These are phyloP conservation scores for Diarsia brunnea DNA, from an alignment of 2,888 invertebrate species.

Conservation along the genomic window DNA sequence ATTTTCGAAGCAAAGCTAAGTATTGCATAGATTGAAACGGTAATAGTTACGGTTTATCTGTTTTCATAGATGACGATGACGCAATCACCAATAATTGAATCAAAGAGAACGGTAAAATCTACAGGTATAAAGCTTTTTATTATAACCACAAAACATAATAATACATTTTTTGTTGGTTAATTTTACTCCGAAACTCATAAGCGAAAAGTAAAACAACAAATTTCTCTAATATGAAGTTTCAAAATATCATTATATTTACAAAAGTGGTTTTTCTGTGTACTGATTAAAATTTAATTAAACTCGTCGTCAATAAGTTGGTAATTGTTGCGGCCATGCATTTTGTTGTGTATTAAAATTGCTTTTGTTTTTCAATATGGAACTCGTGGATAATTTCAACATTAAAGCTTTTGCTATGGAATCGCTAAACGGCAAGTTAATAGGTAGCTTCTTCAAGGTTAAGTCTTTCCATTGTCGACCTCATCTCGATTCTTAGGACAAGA, in stretches of 20 bases:
- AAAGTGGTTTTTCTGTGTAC: neutral
- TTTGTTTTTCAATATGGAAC: neutral
- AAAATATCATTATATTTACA: neutral
- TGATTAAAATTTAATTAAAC: neutral
- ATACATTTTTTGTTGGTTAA: neutral
- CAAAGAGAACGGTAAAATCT: neutral
- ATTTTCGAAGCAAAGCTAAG: neutral
- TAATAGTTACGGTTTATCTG: neutral
- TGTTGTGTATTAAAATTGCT: neutral
- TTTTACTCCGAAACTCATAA: conserved; percentile 4
- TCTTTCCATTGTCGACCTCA: too few species aligned
- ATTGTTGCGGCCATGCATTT: neutral
- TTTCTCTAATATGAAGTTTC: neutral
- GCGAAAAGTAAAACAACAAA: neutral
- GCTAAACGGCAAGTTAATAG: too few species aligned
- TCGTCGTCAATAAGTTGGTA: neutral
- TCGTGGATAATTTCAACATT: neutral
- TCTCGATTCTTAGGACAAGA: too few species aligned
- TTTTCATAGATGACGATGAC: neutral
- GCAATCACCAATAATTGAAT: neutral
- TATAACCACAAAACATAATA: neutral
- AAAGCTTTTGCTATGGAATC: neutral
- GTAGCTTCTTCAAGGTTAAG: too few species aligned
- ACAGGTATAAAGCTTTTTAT: neutral
- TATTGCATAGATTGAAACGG: neutral